These are phyloP conservation scores for Phalacrocorax brasilianus DNA, from an alignment of 2,113 vertebrate species.

Conservation along the genomic window DNA sequence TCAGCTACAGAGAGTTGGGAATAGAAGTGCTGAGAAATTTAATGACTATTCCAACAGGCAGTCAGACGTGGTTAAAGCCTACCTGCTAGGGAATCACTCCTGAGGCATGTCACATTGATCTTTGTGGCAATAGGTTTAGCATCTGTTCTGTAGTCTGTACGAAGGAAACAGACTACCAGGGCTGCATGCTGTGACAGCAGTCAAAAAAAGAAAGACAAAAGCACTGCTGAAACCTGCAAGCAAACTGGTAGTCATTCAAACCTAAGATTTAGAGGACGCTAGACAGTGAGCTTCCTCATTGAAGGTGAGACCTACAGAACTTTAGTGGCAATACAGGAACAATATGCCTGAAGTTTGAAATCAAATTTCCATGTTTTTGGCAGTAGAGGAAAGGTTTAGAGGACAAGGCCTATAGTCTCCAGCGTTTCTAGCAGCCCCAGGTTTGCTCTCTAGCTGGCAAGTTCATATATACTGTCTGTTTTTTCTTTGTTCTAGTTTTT, in stretches of 20 bases:
- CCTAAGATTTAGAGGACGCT: neutral
- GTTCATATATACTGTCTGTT: neutral
- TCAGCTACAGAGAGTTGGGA: neutral
- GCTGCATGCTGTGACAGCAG: neutral
- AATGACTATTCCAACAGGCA: neutral
- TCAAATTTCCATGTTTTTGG: neutral
- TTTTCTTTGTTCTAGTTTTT: slow-evolving; percentile 86
- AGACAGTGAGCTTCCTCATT: neutral
- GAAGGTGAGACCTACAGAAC: neutral
- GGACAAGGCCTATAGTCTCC: neutral
- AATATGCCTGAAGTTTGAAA: neutral
- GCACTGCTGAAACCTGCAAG: neutral
- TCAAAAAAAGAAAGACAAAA: neutral
- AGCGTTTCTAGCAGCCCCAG: neutral
- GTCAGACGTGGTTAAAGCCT: neutral
- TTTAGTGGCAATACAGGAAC: neutral
- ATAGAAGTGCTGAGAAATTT: neutral
- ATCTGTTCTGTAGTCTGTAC: neutral
- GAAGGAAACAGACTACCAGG: neutral
- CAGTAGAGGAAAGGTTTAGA: neutral
- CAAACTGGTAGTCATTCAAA: neutral
- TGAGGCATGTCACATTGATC: neutral
- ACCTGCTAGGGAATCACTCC: neutral
- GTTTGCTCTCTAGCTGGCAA: neutral
- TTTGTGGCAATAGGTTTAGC: neutral